Evolutionary conservation across 1,140 invertebrate species (phyloP).

Genomic region (Anthonomus grandis): DNA sequence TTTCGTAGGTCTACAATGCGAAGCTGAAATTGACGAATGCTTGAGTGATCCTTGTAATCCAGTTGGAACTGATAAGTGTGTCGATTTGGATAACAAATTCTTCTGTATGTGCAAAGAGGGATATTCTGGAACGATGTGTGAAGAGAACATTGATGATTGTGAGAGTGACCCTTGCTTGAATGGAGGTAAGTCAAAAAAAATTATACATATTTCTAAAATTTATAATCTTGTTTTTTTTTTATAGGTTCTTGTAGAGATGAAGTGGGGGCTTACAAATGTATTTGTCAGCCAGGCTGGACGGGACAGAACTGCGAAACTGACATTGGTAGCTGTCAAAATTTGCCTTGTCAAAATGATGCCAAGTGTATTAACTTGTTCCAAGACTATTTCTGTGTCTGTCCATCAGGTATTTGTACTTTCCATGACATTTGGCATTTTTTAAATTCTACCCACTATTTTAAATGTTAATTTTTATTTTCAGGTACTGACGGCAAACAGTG

Average conservation of each 20-base stretch:
- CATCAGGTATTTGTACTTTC: slow-evolving; percentile 21
- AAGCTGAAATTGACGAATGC: slow-evolving; percentile 90
- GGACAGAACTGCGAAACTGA: slow-evolving; percentile 84
- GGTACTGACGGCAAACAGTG: slow-evolving; percentile 93
- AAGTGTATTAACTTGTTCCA: slow-evolving; percentile 90
- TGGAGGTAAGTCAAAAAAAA: slow-evolving; percentile 53
- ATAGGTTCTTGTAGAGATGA: slow-evolving; percentile 76
- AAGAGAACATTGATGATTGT: slow-evolving; percentile 84
- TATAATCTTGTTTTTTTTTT: not conserved
- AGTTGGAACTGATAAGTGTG: slow-evolving; percentile 80
- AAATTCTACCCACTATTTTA: slow-evolving; percentile 36
- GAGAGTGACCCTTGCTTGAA: slow-evolving; percentile 83
- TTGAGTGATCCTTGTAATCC: slow-evolving; percentile 86
- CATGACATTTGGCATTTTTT: too few relatives aligned
- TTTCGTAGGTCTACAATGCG: slow-evolving; percentile 87
- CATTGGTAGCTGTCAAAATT: slow-evolving; percentile 78
- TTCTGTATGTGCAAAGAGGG: slow-evolving; percentile 88
- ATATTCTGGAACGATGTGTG: slow-evolving; percentile 64
- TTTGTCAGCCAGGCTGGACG: slow-evolving; percentile 84
- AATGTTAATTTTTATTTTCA: slow-evolving; percentile 49
- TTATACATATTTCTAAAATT: not conserved
- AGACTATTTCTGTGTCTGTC: slow-evolving; percentile 89
- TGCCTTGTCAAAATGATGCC: slow-evolving; percentile 90
- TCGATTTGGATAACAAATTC: slow-evolving; percentile 87
- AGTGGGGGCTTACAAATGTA: slow-evolving; percentile 79